Conservation (phyloP, 1,140 invertebrate genomes). For the Solenopsis invicta region DNA sequence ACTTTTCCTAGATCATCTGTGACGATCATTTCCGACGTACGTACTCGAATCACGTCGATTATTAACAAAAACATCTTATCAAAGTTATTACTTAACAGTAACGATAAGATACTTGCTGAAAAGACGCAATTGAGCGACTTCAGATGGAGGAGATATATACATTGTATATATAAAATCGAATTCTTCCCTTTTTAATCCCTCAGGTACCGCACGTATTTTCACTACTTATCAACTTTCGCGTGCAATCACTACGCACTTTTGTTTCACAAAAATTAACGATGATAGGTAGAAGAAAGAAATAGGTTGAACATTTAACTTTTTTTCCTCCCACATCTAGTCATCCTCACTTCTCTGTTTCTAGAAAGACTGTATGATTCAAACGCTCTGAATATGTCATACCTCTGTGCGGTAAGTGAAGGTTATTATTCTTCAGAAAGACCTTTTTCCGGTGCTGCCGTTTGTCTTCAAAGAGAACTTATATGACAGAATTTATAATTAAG, state of each 20-base stretch:
- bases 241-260: too few relatives aligned
- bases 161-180: not conserved
- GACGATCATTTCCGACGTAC: not conserved
- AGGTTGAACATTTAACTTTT: too few relatives aligned
- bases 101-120: conserved; percentile 22
- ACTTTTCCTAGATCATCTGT: conserved; percentile 1
- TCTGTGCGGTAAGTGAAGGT: not conserved
- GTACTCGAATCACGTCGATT: not conserved
- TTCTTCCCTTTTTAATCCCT: not conserved
- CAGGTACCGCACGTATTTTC: too few relatives aligned
- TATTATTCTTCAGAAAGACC: conserved; percentile 46
- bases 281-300: too few relatives aligned
- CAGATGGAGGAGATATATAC: not conserved
- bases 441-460: conserved; percentile 54
- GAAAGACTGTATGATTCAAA: too few relatives aligned
- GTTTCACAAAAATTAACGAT: too few relatives aligned
- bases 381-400: too few relatives aligned
- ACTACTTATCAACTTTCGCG: too few relatives aligned
- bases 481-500: too few relatives aligned
- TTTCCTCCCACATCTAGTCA: too few relatives aligned
- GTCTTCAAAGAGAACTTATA: not conserved
- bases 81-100: conserved; percentile 22
- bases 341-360: too few relatives aligned
- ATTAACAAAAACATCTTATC: conserved; percentile 30
- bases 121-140: not conserved